Percentiles rank a stretch among this genome's conserved stretches.
Evolutionary conservation across 1,140 invertebrate species (phyloP).

Genomic region (Hypsibius dujardini): DNA sequence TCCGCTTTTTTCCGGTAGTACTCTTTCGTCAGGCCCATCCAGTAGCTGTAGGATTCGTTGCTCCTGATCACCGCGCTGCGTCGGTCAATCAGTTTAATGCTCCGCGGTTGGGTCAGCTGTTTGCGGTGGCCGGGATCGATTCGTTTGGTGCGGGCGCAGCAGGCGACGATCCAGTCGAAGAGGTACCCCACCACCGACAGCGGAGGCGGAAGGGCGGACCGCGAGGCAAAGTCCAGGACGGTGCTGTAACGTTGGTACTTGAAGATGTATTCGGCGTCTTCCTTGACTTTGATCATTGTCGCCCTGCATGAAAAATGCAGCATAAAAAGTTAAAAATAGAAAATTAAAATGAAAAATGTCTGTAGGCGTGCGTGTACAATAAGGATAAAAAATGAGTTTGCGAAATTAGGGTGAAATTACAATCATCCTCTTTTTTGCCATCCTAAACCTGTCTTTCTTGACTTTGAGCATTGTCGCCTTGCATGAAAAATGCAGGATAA

Average conservation of each 20-base stretch:
- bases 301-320: slow-evolving; percentile 28
- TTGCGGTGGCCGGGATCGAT: not conserved
- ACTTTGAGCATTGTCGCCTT: too few relatives aligned
- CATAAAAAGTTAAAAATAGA: too few relatives aligned
- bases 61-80: not conserved
- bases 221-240: slow-evolving; percentile 34
- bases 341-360: too few relatives aligned
- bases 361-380: too few relatives aligned
- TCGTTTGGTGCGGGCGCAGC: not conserved
- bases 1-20: slow-evolving; percentile 8
- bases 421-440: too few relatives aligned
- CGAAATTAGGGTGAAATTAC: not conserved
- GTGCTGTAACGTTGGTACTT: slow-evolving; percentile 35
- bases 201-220: slow-evolving; percentile 29
- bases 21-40: slow-evolving; percentile 16
- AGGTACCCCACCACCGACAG: slow-evolving; percentile 30
- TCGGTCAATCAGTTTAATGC: not conserved
- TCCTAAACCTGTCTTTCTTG: too few relatives aligned
- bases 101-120: not conserved
- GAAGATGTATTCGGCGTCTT: slow-evolving; percentile 34
- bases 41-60: slow-evolving; percentile 13
- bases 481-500: too few relatives aligned
- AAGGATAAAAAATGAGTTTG: too few relatives aligned
- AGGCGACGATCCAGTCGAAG: not conserved
- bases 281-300: slow-evolving; percentile 31